phyloP scores from a whole-genome alignment of 2,888 invertebrate genomes.

The Troilus luridus region DNA sequence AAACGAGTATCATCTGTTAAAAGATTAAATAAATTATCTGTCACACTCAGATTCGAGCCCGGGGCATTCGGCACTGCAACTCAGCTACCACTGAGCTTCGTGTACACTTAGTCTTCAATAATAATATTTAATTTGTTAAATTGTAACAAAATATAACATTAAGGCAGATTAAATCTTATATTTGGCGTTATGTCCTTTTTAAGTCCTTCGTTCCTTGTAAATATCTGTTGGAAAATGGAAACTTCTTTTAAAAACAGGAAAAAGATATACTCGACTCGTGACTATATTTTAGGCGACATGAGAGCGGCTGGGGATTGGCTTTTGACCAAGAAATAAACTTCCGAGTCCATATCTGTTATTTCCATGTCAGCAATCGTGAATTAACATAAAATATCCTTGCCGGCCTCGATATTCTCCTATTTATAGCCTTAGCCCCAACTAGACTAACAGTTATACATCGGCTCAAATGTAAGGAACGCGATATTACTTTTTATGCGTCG shows the following conservation, averaged over 20 bases:
- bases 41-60: too few relatives aligned
- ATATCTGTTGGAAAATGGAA: neutral
- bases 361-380: constrained; percentile 25
- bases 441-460: neutral
- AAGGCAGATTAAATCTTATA: too few relatives aligned
- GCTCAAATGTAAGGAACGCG: neutral
- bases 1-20: too few relatives aligned
- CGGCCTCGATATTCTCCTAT: constrained; percentile 24
- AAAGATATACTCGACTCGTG: neutral
- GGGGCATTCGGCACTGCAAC: too few relatives aligned
- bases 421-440: neutral
- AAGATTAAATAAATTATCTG: too few relatives aligned
- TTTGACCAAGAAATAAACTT: constrained; percentile 40
- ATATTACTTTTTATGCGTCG: neutral
- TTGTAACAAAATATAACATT: too few relatives aligned
- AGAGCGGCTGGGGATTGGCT: neutral
- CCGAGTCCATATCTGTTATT: constrained; percentile 25
- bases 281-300: constrained; percentile 32
- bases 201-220: rapidly evolving
- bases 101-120: too few relatives aligned
- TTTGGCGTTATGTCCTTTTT: neutral
- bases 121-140: too few relatives aligned
- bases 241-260: neutral
- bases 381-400: constrained; percentile 29
- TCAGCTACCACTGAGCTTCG: too few relatives aligned